These are phyloP conservation scores for Gnathonemus longibarbis DNA, from an alignment of 2,113 vertebrate genomes.

Conservation along the genomic window DNA sequence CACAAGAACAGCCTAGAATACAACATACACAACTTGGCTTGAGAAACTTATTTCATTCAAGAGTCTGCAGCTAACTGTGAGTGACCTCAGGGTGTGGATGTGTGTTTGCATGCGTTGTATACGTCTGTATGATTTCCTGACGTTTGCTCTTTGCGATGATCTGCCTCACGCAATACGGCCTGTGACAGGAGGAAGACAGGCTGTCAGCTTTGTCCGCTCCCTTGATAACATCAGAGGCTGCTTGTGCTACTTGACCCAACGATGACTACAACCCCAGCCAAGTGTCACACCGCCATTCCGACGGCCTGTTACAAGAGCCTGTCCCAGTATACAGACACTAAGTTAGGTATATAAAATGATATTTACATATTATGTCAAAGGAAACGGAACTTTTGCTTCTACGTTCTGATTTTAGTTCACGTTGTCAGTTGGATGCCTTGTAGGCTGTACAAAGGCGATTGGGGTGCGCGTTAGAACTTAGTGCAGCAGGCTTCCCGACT, in stretches of 20 bases:
- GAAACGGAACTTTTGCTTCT: constrained; percentile 56
- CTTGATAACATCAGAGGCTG: neutral
- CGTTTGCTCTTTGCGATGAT: neutral
- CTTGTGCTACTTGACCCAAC: constrained; percentile 25
- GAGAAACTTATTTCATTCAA: constrained; percentile 15
- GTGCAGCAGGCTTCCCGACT: constrained; percentile 99
- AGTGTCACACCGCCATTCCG: constrained; percentile 14
- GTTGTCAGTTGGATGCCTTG: constrained; percentile 75
- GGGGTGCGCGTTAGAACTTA: constrained; percentile 85
- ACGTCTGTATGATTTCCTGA: neutral
- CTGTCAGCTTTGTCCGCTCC: neutral
- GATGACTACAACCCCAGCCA: constrained; percentile 35
- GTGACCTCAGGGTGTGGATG: neutral
- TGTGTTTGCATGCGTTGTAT: neutral
- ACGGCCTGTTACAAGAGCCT: constrained; percentile 34
- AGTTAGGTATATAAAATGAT: constrained; percentile 70
- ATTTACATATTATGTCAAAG: constrained; percentile 80
- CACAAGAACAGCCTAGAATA: constrained; percentile 30
- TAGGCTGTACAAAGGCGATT: constrained; percentile 59
- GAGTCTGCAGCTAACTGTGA: neutral
- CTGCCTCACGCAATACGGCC: neutral
- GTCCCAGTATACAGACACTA: constrained; percentile 56
- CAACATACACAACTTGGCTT: constrained; percentile 37
- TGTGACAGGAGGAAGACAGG: neutral
- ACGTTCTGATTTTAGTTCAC: constrained; percentile 72